Evolutionary conservation across 2,888 invertebrate genomes (phyloP).

Genomic region (Drosophila macrospina): DNA sequence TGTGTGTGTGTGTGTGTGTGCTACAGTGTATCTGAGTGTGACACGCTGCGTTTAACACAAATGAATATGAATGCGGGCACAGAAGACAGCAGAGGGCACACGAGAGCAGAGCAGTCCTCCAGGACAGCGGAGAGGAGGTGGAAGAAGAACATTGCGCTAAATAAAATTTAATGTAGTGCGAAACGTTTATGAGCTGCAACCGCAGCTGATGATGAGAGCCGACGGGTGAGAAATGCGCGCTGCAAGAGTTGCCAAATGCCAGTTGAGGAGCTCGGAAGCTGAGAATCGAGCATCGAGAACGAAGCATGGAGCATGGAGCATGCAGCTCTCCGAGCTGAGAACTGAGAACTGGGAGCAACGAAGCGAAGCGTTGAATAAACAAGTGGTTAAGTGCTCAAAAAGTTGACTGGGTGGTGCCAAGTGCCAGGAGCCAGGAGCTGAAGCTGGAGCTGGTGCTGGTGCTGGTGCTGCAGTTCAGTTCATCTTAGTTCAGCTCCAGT

Average conservation of each 20-base stretch:
- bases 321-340: neutral
- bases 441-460: neutral
- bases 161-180: conserved; percentile 81
- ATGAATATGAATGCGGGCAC: conserved; percentile 76
- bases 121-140: neutral
- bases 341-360: conserved; percentile 53
- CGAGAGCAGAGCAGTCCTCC: neutral
- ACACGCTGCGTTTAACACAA: conserved; percentile 77
- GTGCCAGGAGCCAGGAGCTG: neutral
- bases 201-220: conserved; percentile 66
- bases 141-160: conserved; percentile 56
- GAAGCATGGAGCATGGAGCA: conserved; percentile 9
- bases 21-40: conserved; percentile 39
- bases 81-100: conserved; percentile 35
- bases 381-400: conserved; percentile 73
- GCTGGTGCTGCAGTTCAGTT: conserved; percentile 20
- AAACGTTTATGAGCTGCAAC: conserved; percentile 81
- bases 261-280: conserved; percentile 25
- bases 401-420: conserved; percentile 47
- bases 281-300: conserved; percentile 6
- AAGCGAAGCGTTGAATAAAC: conserved; percentile 76
- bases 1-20: conserved; percentile 4
- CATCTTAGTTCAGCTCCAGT: conserved; percentile 25
- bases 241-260: conserved; percentile 32
- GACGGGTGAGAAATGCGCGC: conserved; percentile 14